Evolutionary conservation across 1,140 invertebrate species (phyloP), one percentile per base, ranked within the genome.

Genomic region (Tribolium madens): DNA sequence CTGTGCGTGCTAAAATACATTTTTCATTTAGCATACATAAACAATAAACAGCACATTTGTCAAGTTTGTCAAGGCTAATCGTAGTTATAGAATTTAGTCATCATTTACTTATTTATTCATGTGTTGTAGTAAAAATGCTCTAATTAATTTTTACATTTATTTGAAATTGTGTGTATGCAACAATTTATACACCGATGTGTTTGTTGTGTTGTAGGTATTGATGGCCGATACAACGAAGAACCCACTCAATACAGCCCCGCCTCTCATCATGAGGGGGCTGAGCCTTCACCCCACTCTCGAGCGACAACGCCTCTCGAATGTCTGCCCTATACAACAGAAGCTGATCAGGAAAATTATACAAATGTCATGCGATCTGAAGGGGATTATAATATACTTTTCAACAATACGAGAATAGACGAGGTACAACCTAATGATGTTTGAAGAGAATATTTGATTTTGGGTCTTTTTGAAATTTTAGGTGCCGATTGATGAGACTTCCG

Each of bases 271-370:
- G 84, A 84, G 69, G 84, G 83, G 83, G 81, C 83, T 74, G 83
- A 80, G 31, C 81, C 81, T 1, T 84, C 84, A 3, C 84, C 84
- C 80, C 83, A 83, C 69, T 85, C 84, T 7, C 72, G 82, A 13
- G 76, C 81, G 13, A 80, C 79, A 80, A 85, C 84, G 76, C 83
- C 84, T n/a, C 75, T 83, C n/a, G 81, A 84, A 78, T 83, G 82
- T 36, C 48, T 84, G 13, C 53, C 81, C 9, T 84, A 83, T 68
- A 73, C 70, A 17, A 60, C 75, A n/a, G 78, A 80, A 46, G 68
- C 76, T 5, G 80, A 84, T 18, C 78, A 80, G 68, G 83, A 82
- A 33, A 78, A 79, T 77, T 77, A 76, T 53, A 57, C 74, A 13
- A 76, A 72, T 21, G 72, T 82, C 13, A 83, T 84, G 77, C 77